phyloP scores from a whole-genome alignment of 2,888 invertebrate genomes.

The Apamea sordens region DNA sequence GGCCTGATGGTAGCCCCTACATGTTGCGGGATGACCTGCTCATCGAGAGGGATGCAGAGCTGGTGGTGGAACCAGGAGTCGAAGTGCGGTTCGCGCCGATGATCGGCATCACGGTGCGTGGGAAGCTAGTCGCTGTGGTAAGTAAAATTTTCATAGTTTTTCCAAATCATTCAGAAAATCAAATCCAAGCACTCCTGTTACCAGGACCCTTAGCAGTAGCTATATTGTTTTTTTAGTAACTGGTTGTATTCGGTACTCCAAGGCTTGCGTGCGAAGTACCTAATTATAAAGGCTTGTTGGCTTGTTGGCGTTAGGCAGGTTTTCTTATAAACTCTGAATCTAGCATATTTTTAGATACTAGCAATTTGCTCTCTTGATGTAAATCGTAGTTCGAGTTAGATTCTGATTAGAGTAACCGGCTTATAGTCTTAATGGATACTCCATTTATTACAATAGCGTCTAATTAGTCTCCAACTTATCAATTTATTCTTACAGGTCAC shows the following conservation, averaged over 20 bases:
- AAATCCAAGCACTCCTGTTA: conserved; percentile 6
- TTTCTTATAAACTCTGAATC: conserved; percentile 11
- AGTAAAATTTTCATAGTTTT: conserved; percentile 79
- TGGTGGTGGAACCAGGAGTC: conserved; percentile 97
- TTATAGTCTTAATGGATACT: conserved; percentile 15
- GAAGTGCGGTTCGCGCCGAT: conserved; percentile 97
- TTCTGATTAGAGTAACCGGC: conserved; percentile 52
- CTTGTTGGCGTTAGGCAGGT: conserved; percentile 33
- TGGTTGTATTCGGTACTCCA: conserved; percentile 20
- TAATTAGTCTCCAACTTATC: conserved; percentile 19
- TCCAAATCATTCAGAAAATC: background rate
- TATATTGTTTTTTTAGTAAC: conserved; percentile 32
- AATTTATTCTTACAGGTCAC: conserved; percentile 4
- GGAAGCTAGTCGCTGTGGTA: conserved; percentile 97
- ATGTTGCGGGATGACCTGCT: conserved; percentile 94
- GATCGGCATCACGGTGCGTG: conserved; percentile 97
- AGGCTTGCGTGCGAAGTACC: conserved; percentile 49
- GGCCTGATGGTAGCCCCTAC: conserved; percentile 93
- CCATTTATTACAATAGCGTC: conserved; percentile 4
- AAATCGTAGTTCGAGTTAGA: conserved; percentile 41
- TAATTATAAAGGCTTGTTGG: conserved; percentile 38
- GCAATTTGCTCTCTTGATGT: conserved; percentile 1
- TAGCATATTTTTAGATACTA: conserved; percentile 33
- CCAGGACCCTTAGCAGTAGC: conserved; percentile 9
- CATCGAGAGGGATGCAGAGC: conserved; percentile 94